A percentile compares a stretch with the other conserved stretches of the same genome.
Conservation (phyloP, 2,113 vertebrate genomes). For the Mormyrus iriodes region DNA sequence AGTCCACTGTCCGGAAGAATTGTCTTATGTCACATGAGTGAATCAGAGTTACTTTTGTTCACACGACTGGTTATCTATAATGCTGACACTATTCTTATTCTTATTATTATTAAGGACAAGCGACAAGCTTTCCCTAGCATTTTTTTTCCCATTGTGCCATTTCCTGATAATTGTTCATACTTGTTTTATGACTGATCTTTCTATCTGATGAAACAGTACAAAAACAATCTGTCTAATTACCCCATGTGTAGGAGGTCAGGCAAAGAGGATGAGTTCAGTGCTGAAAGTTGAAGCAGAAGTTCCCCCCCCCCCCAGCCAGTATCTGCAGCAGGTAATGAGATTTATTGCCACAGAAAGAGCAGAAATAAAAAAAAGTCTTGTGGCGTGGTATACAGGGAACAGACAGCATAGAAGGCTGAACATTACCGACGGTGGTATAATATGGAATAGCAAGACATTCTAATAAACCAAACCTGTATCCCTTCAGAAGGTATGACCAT, state of each 20-base stretch:
- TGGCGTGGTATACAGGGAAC: neutral
- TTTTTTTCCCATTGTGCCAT: neutral
- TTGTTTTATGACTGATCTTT: neutral
- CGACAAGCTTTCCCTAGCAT: neutral
- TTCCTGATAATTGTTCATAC: neutral
- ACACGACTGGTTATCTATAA: neutral
- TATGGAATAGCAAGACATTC: neutral
- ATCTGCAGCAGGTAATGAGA: neutral
- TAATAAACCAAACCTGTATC: neutral
- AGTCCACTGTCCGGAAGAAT: conserved; percentile 35
- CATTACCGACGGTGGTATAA: neutral
- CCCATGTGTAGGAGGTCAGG: neutral
- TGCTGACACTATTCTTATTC: neutral
- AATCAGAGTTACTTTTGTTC: neutral
- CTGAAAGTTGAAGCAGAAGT: neutral
- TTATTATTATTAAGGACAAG: neutral
- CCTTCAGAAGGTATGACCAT: neutral
- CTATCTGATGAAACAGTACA: neutral
- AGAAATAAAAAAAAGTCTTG: neutral
- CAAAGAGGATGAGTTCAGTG: neutral
- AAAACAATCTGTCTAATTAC: neutral
- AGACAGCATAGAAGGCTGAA: neutral
- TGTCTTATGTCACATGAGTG: neutral
- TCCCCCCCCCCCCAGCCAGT: neutral
- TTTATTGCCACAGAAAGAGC: neutral